Base-by-base conservation (phyloP, 1,140 invertebrate species). In the Diabrotica virgifera region DNA sequence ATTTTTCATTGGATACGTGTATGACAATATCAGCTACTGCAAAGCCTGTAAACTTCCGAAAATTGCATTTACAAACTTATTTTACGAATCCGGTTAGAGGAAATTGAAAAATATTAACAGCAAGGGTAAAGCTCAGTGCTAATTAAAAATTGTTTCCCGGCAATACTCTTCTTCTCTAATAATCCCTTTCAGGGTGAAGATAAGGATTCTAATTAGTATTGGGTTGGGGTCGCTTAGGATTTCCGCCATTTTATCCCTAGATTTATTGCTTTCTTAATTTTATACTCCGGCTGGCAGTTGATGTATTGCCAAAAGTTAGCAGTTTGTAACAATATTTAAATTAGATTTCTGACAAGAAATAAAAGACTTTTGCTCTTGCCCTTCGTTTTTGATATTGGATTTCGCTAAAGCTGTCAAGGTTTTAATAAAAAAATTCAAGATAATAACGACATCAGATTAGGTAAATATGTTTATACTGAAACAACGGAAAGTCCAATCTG, bases 81-180 rank as follows among this genome's bases (percentile, higher is more conserved):
- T 46, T 46, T 46, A 46, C n/a, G 40, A 46, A 46, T 46, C 40
- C n/a, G n/a, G n/a, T 46, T 46, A 46, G n/a, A n/a, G 40, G 3
- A 46, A 46, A 46, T 46, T 46, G 40, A 46, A 46, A 46, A 46
- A 46, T 46, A 46, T 46, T 46, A 46, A 46, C 40, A 46, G 40
- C 4, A 46, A 5, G 40, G 40, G 3, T 46, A n/a, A 46, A 46
- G n/a, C 40, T 46, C 24, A 24, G 40, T 46, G 40, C 40, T 46
- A 46, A 46, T 46, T 46, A 46, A 46, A 46, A 46, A 46, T 46
- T 46, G 40, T 46, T 46, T n/a, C n/a, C 40, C 40, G 5, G n/a
- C 40, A 46, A 46, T 46, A 46, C 40, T 46, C 40, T 46, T 24
- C 24, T 24, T 24, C 40, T 46, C 8, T 46, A 46, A 46, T 46